Base-by-base conservation (phyloP, 2,113 vertebrate species). In the Cyprinodon tularosa region DNA sequence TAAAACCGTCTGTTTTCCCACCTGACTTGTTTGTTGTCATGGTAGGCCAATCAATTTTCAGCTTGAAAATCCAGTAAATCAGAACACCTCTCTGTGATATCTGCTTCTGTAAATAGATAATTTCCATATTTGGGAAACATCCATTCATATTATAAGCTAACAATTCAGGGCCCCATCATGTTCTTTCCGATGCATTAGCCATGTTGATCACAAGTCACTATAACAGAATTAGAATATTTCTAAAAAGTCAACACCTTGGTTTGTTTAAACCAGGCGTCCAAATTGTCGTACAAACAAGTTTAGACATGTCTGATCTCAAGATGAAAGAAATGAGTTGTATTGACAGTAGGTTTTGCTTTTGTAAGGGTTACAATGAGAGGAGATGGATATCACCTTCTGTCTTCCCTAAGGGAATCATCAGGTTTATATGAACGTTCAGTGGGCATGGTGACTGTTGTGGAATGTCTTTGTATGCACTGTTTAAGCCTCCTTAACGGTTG, bases 401-500 rank as follows among this genome's bases (percentile, higher is more conserved):
- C 14, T 29, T 4, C 60, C 15, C 50, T 68, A 81, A 42, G 62
- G 14, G 62, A 69, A 74, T 79, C 57, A 67, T 65, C 29, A 61
- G 17, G 29, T 50, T 73, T 80, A 68, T 74, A 63, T 61, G 71
- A 48, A 76, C 45, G 62, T n/a, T 13, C 39, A 45, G 60, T 61
- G 14, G 62, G n/a, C 61, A 59, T 63, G 57, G 50, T 22, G 38
- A 76, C 73, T 9, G 68, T 76, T 79, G 11, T 65, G 50, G 17
- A 57, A 57, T 67, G 62, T 74, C 75, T 82, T 74, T 60, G 53
- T 81, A 73, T 29, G 50, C 50, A 53, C 76, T 68, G 29, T 60
- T 84, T 71, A 61, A 82, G 74, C 74, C 80, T 84, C 72, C 17
- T 42, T 83, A 66, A 68, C 65, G 17, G 45, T 60, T 66, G 66